These are phyloP conservation scores for Sebastes glaucus DNA, from an alignment of 2,797 vertebrate genomes.

Conservation along the genomic window DNA sequence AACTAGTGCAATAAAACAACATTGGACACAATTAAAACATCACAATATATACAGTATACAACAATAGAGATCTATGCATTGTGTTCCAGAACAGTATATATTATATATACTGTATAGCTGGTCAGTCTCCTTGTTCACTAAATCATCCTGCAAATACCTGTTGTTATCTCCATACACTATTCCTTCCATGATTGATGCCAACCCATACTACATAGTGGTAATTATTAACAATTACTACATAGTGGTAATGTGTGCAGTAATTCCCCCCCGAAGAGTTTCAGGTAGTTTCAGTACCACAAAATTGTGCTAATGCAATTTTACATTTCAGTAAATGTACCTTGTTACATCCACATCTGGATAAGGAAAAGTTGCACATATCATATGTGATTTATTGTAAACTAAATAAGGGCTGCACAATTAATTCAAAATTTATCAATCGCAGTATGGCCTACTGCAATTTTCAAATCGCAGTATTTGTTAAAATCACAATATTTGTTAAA, in stretches of 20 bases:
- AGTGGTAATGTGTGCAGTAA: no score
- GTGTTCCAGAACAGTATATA: no score
- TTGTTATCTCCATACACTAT: not conserved
- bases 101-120: no score
- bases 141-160: not conserved
- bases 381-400: not conserved
- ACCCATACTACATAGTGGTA: not conserved
- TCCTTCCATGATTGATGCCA: not conserved
- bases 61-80: no score
- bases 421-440: fast-evolving
- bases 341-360: not conserved
- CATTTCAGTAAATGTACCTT: not conserved
- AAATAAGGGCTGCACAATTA: no score
- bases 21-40: no score
- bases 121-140: not conserved
- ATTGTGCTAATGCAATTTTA: not conserved
- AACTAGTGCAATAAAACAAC: no score
- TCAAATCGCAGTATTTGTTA: no score
- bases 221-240: not conserved
- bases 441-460: no score
- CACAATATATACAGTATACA: no score
- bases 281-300: not conserved
- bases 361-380: not conserved
- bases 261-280: not conserved
- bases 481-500: no score